Percentiles rank a stretch among this genome's conserved stretches.
Conservation (phyloP, 2,888 invertebrate species). For the Cosmopolites sordidus region DNA sequence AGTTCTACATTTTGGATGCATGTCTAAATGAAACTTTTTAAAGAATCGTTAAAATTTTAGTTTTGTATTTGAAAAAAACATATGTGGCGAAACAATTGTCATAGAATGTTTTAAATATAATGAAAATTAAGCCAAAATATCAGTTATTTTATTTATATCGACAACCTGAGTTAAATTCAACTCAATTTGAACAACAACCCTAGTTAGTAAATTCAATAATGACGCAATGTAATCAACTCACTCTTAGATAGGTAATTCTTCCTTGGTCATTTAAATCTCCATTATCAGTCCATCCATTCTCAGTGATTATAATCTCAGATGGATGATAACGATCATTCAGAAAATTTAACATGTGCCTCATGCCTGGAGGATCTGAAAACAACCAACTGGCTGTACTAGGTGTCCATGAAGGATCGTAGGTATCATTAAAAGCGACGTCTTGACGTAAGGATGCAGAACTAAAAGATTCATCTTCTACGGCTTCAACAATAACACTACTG, state of each 20-base stretch:
- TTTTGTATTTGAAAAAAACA: too few relatives aligned
- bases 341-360: conserved; percentile 57
- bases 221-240: too few relatives aligned
- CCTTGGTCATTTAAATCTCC: conserved; percentile 53
- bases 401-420: conserved; percentile 27
- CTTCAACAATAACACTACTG: neutral
- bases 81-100: too few relatives aligned
- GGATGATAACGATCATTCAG: conserved; percentile 56
- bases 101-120: too few relatives aligned
- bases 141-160: too few relatives aligned
- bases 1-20: too few relatives aligned
- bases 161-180: too few relatives aligned
- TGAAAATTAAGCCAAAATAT: too few relatives aligned
- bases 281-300: conserved; percentile 54
- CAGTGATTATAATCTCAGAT: conserved; percentile 57
- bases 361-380: conserved; percentile 51
- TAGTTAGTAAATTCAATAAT: too few relatives aligned
- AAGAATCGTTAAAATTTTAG: too few relatives aligned
- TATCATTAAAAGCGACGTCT: neutral
- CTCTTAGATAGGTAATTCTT: conserved; percentile 53
- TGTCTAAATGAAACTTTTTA: too few relatives aligned
- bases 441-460: neutral
- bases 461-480: neutral
- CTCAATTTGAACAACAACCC: too few relatives aligned
- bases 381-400: conserved; percentile 55